Conservation (phyloP, 2,888 invertebrate genomes). For the Gasteruption jaculator region DNA sequence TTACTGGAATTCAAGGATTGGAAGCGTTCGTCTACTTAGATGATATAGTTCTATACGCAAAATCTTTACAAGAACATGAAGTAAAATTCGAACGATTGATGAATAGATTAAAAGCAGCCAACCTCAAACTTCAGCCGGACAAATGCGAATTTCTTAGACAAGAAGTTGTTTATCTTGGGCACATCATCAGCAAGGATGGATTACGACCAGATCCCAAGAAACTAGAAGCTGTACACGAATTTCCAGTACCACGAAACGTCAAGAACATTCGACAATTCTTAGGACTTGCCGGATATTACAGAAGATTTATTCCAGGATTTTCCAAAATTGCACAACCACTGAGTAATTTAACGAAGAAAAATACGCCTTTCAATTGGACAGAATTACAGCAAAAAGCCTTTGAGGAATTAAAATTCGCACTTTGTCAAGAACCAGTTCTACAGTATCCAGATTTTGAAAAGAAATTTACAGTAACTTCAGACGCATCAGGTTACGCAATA, state of each 20-base stretch:
- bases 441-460: constrained; percentile 17
- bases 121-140: constrained; percentile 23
- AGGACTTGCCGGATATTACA: constrained; percentile 30
- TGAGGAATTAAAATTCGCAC: constrained; percentile 20
- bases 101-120: too few relatives aligned
- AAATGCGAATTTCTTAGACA: constrained; percentile 26
- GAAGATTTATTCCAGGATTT: constrained; percentile 32
- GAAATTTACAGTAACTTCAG: constrained; percentile 19
- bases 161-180: constrained; percentile 30
- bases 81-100: too few relatives aligned
- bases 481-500: constrained; percentile 19
- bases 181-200: constrained; percentile 24
- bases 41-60: too few relatives aligned
- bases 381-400: constrained; percentile 27
- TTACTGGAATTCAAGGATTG: too few relatives aligned
- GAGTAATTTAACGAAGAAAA: constrained; percentile 27
- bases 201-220: constrained; percentile 23
- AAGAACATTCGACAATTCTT: constrained; percentile 29
- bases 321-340: constrained; percentile 21
- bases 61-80: too few relatives aligned
- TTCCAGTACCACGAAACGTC: constrained; percentile 22
- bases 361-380: constrained; percentile 29
- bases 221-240: constrained; percentile 26
- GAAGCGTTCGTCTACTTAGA: too few relatives aligned
- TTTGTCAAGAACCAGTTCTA: constrained; percentile 19